phyloP scores from a whole-genome alignment of 2,113 vertebrate genomes.

The Muntiacus muntjak region DNA sequence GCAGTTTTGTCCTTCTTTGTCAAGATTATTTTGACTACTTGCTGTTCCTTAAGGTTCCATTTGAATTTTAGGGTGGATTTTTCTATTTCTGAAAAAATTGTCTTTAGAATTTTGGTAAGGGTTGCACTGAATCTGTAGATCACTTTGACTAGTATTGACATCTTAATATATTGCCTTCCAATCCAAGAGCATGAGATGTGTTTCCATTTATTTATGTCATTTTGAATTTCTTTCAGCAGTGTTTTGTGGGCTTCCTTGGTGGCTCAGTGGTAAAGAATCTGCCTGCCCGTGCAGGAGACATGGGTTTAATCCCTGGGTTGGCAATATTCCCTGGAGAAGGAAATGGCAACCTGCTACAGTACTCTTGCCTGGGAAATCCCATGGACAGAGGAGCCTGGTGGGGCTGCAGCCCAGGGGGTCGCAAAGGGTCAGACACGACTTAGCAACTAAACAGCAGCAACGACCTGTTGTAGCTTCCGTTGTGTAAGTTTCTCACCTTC shows the following conservation, averaged over 20 bases:
- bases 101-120: neutral
- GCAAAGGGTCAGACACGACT: neutral
- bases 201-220: neutral
- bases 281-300: neutral
- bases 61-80: neutral
- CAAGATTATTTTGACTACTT: neutral
- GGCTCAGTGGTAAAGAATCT: neutral
- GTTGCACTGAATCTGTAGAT: neutral
- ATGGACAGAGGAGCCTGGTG: neutral
- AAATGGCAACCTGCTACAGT: neutral
- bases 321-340: neutral
- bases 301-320: neutral
- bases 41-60: neutral
- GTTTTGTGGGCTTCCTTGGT: neutral
- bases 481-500: neutral
- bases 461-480: neutral
- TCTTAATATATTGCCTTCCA: neutral
- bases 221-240: neutral
- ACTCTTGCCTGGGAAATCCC: neutral
- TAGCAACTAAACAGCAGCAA: rapidly evolving
- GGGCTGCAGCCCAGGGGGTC: neutral
- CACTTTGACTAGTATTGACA: neutral
- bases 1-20: neutral
- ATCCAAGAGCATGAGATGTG: neutral
- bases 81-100: neutral